Evolutionary conservation across 2,113 vertebrate species (phyloP), one percentile per base, ranked within the genome.

Genomic region (Psilopogon haemacephalus): DNA sequence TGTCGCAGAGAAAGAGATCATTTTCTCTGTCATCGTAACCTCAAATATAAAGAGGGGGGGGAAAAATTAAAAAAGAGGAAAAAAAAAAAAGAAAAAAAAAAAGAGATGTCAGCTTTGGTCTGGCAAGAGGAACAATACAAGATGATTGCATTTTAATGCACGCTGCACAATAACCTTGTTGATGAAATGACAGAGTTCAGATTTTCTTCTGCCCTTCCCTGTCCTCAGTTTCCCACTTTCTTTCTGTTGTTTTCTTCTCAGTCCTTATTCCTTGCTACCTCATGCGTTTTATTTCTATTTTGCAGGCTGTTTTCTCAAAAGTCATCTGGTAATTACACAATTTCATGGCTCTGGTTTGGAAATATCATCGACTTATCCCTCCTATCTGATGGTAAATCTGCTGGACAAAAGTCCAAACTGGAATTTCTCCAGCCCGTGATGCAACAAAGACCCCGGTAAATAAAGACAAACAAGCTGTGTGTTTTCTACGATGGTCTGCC

Each of bases 1-100:
- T 99, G 97, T 99, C 99, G 89, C 99, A 99, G 95, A 99, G 97
- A 98, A 99, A 99, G 95, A 99, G 98, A 98, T 99, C 99, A 32
- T 99, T 99, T 98, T 99, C 99, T 97, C 98, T 98, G 95, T 99
- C 99, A 97, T 99, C 99, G 44, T 98, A 99, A 98, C 99, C 99
- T 99, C 97, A 94, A 98, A 97, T 95, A 79, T 77, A 97, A 97
- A 97, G 72, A 98, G 93, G 26, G 11, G 2, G 3, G 88, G 82
- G 37, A 69, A 63, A 6, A 50, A 7, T 13, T 24, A 50, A 50
- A 50, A 26, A 28, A 15, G 15, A 9, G 54, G 16, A 9, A 11
- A 96, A 84, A 63, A 96, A 94, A 72, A 67, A 58, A 42, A 6
- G 14, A 15, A 42, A 42, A 42, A 5, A 77, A 58, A 95, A 95